Conservation (phyloP, 2,797 vertebrate genomes). For the Tapera naevia region DNA sequence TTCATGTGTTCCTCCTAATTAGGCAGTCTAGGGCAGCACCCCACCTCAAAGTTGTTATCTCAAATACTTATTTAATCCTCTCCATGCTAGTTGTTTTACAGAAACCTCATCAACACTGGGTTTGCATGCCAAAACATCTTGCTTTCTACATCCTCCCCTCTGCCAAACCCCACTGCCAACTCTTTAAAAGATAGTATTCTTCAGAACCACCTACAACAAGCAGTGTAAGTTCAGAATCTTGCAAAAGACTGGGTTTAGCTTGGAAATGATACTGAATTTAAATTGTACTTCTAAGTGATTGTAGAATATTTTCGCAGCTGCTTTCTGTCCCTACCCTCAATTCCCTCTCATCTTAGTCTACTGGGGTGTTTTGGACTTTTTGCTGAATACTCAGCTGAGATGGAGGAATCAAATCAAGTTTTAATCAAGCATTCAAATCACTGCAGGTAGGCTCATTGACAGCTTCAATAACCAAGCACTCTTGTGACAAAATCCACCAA, state of each 20-base stretch:
- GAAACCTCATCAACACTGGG: background rate
- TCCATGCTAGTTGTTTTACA: background rate
- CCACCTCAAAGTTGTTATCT: background rate
- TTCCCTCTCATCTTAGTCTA: background rate
- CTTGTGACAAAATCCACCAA: background rate
- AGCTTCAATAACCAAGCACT: background rate
- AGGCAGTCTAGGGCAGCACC: background rate
- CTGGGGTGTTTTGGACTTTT: background rate
- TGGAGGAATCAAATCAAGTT: background rate
- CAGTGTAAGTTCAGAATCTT: background rate
- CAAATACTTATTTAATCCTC: background rate
- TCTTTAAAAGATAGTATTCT: background rate
- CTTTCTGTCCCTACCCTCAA: background rate
- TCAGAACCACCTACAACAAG: background rate
- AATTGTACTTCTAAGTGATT: background rate
- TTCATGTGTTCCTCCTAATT: background rate
- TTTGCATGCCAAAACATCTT: background rate
- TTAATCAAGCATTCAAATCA: conserved; percentile 34
- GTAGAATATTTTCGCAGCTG: background rate
- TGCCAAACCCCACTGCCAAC: background rate
- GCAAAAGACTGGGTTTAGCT: conserved; percentile 10
- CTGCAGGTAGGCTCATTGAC: background rate
- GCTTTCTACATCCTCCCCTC: background rate
- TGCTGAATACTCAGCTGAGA: background rate
- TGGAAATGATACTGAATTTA: background rate